A percentile compares a stretch with the other conserved stretches of the same genome.
Conservation (phyloP, 1,140 invertebrate genomes). For the Trichonephila inaurata region DNA sequence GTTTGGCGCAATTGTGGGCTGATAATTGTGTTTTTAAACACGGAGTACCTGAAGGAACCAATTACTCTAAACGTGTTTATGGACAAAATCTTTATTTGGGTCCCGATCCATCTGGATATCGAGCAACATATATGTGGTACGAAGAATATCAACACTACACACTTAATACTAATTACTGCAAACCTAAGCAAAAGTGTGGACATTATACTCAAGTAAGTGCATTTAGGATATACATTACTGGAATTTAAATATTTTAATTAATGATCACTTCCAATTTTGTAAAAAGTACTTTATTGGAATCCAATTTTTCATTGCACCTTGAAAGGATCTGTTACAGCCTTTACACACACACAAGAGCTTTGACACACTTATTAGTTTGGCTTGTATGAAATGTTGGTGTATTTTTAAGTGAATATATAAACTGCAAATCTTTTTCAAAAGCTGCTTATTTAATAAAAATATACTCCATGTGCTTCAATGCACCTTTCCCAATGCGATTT, state of each 20-base stretch:
- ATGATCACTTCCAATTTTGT: neutral
- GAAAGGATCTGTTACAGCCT: no score
- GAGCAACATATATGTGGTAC: constrained; percentile 31
- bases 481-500: no score
- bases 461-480: no score
- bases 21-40: constrained; percentile 39
- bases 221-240: neutral
- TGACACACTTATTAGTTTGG: no score
- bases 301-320: no score
- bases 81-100: constrained; percentile 55
- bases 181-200: neutral
- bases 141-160: constrained; percentile 25
- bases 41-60: neutral
- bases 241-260: neutral
- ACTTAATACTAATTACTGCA: neutral
- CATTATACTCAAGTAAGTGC: constrained; percentile 43
- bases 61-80: neutral
- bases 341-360: no score
- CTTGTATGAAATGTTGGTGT: no score
- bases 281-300: no score
- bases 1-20: constrained; percentile 46
- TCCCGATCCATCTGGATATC: neutral
- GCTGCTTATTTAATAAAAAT: no score
- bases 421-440: no score
- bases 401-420: no score